phyloP scores from a whole-genome alignment of 2,797 vertebrate genomes.

The Arremon aurantiirostris region DNA sequence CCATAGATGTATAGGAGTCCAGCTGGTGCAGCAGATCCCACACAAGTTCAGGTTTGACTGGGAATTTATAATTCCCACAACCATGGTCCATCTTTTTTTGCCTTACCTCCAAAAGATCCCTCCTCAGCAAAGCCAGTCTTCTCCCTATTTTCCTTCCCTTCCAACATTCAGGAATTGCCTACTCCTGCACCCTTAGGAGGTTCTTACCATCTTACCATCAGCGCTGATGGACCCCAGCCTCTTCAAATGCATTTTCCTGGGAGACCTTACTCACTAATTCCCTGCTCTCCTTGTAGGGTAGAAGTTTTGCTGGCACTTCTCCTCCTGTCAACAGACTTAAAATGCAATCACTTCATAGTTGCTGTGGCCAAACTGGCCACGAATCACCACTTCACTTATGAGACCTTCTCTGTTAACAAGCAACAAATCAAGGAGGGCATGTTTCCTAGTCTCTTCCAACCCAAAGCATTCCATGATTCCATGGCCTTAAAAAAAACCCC shows the following conservation, averaged over 20 bases:
- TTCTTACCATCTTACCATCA: not conserved
- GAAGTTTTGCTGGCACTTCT: not conserved
- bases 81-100: not conserved
- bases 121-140: not conserved
- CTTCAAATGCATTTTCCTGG: not conserved
- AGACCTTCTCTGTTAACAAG: not conserved
- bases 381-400: not conserved
- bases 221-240: not conserved
- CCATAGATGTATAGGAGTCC: not conserved
- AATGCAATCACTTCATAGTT: not conserved
- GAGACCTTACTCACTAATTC: not conserved
- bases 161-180: not conserved
- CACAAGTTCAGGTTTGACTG: accelerated
- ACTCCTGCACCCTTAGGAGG: not conserved
- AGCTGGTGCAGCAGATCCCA: not conserved
- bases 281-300: not conserved
- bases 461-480: not conserved
- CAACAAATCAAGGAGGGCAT: not conserved
- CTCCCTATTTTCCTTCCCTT: not conserved
- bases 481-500: not conserved
- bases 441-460: not conserved
- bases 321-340: not conserved
- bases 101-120: not conserved
- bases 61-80: not conserved
- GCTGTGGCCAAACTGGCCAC: not conserved